phyloP scores from a whole-genome alignment of 2,113 vertebrate species.

The Crypturellus undulatus region DNA sequence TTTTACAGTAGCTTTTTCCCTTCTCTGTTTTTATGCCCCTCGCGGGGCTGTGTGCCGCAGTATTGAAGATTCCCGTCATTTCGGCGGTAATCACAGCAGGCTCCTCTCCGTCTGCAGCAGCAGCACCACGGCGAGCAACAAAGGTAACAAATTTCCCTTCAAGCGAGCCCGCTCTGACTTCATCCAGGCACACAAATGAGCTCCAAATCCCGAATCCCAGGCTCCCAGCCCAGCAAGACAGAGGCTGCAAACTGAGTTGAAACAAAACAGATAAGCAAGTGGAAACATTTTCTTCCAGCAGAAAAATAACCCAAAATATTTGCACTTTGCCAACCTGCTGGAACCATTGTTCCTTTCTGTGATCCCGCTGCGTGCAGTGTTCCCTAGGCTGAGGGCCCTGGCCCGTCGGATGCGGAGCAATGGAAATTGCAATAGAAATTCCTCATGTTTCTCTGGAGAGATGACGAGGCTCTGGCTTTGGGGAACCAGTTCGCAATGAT shows the following conservation, averaged over 20 bases:
- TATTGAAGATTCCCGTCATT: conserved; percentile 49
- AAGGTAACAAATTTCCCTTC: conserved; percentile 38
- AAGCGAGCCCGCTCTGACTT: conserved; percentile 14
- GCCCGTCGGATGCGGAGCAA: neutral
- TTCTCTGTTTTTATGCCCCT: conserved; percentile 2
- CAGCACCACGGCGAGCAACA: conserved; percentile 28
- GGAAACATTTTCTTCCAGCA: neutral
- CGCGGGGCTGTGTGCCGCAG: neutral
- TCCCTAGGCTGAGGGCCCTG: neutral
- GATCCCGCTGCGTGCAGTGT: neutral
- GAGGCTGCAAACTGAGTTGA: conserved; percentile 46
- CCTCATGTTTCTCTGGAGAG: neutral
- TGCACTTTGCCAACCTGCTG: neutral
- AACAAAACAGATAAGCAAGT: conserved; percentile 47
- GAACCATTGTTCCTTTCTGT: neutral
- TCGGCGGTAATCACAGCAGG: conserved; percentile 59
- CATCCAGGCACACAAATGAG: conserved; percentile 39
- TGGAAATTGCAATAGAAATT: neutral
- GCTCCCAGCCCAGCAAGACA: conserved; percentile 48
- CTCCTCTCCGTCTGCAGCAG: conserved; percentile 50
- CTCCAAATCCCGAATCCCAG: conserved; percentile 30
- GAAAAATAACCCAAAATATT: conserved; percentile 18
- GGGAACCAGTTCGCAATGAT: neutral
- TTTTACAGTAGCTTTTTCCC: conserved; percentile 23
- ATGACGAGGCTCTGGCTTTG: neutral